A percentile compares a stretch with the other conserved stretches of the same genome.
Conservation (phyloP, 1,140 invertebrate species). For the Halotydeus destructor region DNA sequence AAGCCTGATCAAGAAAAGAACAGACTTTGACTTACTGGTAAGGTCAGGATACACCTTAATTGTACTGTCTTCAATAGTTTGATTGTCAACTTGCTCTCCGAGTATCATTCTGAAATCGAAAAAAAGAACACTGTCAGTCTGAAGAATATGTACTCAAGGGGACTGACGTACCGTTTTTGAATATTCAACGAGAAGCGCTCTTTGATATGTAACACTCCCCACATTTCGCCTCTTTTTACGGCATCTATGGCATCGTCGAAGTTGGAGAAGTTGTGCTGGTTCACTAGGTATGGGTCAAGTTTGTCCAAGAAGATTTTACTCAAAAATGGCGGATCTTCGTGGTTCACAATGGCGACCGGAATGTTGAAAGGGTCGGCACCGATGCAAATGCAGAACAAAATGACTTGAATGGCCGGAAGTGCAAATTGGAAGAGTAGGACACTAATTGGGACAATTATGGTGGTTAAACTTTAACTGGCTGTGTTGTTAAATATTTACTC, state of each 20-base stretch:
- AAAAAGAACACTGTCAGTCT: background rate
- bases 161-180: background rate
- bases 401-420: constrained; percentile 76
- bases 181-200: constrained; percentile 51
- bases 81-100: constrained; percentile 43
- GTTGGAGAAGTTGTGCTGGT: constrained; percentile 41
- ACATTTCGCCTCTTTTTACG: constrained; percentile 48
- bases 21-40: constrained; percentile 55
- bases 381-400: constrained; percentile 81
- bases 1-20: background rate
- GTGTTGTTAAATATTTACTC: constrained; percentile 34
- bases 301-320: constrained; percentile 10
- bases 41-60: constrained; percentile 68
- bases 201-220: constrained; percentile 65
- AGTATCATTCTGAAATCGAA: constrained; percentile 33
- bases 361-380: constrained; percentile 68
- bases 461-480: constrained; percentile 17
- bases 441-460: constrained; percentile 30
- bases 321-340: constrained; percentile 32
- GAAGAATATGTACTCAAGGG: background rate
- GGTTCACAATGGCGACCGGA: constrained; percentile 60
- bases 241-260: constrained; percentile 41
- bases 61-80: constrained; percentile 55
- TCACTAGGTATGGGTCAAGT: constrained; percentile 9
- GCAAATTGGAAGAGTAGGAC: constrained; percentile 79